Evolutionary conservation across 2,113 vertebrate genomes (phyloP).

Genomic region (Pseudorasbora parva): DNA sequence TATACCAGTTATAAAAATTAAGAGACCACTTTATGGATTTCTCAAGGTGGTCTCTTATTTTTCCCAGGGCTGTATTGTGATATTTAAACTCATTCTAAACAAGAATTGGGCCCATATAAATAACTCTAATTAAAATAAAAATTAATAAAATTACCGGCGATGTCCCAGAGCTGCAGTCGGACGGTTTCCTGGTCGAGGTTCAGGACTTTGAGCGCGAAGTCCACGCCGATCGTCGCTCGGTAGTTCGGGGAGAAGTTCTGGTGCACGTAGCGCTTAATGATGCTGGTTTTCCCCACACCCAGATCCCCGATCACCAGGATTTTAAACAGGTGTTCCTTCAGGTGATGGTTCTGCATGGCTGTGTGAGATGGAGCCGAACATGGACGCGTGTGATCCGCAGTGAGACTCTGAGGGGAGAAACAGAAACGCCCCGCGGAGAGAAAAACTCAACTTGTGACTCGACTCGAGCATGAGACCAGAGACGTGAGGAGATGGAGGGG

Average conservation of each 20-base stretch:
- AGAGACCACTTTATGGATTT: too few species aligned
- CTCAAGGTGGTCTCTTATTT: too few species aligned
- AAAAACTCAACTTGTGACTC: conserved; percentile 69
- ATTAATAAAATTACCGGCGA: conserved; percentile 69
- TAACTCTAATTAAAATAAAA: too few species aligned
- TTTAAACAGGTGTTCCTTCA: conserved; percentile 93
- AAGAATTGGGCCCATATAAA: not conserved
- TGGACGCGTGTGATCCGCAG: conserved; percentile 20
- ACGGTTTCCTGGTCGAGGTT: conserved; percentile 90
- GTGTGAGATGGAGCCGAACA: conserved; percentile 76
- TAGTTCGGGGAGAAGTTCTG: conserved; percentile 83
- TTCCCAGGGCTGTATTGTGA: not conserved
- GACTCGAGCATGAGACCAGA: conserved; percentile 15
- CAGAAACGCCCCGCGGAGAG: conserved; percentile 35
- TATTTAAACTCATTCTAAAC: not conserved
- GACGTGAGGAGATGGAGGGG: not conserved
- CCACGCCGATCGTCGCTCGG: conserved; percentile 96
- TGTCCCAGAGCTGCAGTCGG: conserved; percentile 86
- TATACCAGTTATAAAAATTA: not conserved
- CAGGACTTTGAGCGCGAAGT: conserved; percentile 94
- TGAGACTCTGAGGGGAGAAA: conserved; percentile 55
- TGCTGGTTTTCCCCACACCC: conserved; percentile 78
- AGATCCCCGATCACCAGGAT: conserved; percentile 91
- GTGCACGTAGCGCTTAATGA: conserved; percentile 91
- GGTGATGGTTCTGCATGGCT: conserved; percentile 81